Evolutionary conservation across 2,888 invertebrate species (phyloP).

Genomic region (Stenolophus ochropezus): DNA sequence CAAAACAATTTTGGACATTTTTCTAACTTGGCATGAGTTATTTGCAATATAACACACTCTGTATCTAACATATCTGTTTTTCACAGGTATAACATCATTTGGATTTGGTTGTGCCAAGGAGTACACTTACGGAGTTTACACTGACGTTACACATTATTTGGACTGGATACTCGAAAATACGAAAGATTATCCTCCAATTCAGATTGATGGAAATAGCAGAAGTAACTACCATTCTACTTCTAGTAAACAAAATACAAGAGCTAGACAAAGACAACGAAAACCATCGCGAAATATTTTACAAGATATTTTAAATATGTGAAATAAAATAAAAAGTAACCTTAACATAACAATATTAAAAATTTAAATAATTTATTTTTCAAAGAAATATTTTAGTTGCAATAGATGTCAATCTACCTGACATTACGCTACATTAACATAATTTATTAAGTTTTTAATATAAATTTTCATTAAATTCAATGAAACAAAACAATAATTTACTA

Average conservation of each 20-base stretch:
- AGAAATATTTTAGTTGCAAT: no score
- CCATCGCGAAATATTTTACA: background rate
- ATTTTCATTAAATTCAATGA: no score
- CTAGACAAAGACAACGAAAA: background rate
- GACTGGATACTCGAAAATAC: constrained; percentile 73
- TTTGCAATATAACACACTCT: no score
- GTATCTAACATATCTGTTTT: no score
- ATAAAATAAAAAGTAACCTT: background rate
- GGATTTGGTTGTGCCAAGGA: constrained; percentile 80
- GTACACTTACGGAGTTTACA: constrained; percentile 77
- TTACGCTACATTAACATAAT: no score
- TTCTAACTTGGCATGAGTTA: no score
- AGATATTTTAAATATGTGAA: background rate
- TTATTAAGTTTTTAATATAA: no score
- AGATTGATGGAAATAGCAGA: background rate
- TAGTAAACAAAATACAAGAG: background rate
- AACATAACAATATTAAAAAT: background rate
- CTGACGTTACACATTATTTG: constrained; percentile 77
- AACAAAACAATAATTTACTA: no score
- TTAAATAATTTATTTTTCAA: no score
- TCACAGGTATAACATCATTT: constrained; percentile 80
- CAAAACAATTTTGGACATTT: no score
- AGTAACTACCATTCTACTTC: background rate
- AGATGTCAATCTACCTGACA: no score
- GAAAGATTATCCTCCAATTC: background rate